Evolutionary conservation across 2,797 vertebrate species (phyloP).

Genomic region (Lates japonicus): DNA sequence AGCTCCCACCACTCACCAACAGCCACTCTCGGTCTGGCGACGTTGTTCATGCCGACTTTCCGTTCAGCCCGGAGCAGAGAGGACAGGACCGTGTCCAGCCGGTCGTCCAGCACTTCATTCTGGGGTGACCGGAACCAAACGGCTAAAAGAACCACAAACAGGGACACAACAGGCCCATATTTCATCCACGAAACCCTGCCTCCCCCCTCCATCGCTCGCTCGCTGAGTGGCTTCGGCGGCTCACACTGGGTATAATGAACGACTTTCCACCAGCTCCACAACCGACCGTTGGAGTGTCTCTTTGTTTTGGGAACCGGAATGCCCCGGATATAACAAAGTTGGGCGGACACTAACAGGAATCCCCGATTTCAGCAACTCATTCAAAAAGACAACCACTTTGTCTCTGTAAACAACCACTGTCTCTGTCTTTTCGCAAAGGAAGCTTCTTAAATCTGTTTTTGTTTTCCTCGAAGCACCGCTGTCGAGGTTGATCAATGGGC

Average conservation of each 20-base stretch:
- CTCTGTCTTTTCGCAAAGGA: rapidly evolving
- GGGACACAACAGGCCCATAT: slow-evolving; percentile 82
- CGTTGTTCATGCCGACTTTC: slow-evolving; percentile 82
- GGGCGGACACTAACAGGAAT: background rate
- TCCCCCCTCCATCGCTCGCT: slow-evolving; percentile 72
- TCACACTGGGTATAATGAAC: background rate
- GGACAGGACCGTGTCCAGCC: slow-evolving; percentile 86
- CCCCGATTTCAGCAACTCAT: rapidly evolving
- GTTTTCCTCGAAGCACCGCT: background rate
- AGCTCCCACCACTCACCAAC: slow-evolving; percentile 76
- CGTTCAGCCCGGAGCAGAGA: slow-evolving; percentile 88
- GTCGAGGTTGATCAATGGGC: rapidly evolving
- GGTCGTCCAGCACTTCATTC: slow-evolving; percentile 77
- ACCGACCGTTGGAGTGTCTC: rapidly evolving
- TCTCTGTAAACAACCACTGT: background rate
- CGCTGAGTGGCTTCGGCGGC: background rate
- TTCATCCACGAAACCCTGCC: slow-evolving; percentile 76
- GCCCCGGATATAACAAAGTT: background rate
- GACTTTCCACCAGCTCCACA: background rate
- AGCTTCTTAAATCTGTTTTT: rapidly evolving
- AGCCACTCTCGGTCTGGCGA: slow-evolving; percentile 85
- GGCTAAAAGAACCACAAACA: slow-evolving; percentile 82
- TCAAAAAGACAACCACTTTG: background rate
- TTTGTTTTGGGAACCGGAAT: slow-evolving; percentile 6
- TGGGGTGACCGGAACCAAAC: slow-evolving; percentile 84